These are phyloP conservation scores for Theonella swinhoei DNA, from an alignment of 37 sponge, comb jelly and placozoan species.

Conservation along the genomic window DNA sequence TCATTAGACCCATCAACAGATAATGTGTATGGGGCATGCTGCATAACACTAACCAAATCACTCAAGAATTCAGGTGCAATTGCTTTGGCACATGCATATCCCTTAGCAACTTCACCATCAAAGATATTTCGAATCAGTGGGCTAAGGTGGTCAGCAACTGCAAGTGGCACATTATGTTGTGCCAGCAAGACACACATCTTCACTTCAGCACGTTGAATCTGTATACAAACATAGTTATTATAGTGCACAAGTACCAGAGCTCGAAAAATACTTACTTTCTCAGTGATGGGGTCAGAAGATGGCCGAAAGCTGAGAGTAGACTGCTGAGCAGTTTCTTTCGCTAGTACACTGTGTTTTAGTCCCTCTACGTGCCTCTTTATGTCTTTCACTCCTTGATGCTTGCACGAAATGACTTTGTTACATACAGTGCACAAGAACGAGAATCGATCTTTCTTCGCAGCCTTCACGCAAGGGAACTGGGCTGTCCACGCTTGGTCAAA, in stretches of 20 bases:
- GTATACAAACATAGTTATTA: neutral
- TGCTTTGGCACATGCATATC: constrained; percentile 50
- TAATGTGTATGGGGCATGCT: neutral
- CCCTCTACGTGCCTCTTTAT: constrained; percentile 32
- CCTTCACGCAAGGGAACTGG: constrained; percentile 1
- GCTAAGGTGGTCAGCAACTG: constrained; percentile 51
- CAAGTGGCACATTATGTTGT: constrained; percentile 54
- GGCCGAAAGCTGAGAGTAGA: neutral
- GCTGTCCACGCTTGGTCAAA: neutral
- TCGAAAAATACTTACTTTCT: no score
- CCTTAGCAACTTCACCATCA: constrained; percentile 46
- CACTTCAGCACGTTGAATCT: constrained; percentile 54
- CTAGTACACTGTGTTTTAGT: neutral
- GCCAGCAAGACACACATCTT: constrained; percentile 47
- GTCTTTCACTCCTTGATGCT: constrained; percentile 21
- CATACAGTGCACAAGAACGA: constrained; percentile 19
- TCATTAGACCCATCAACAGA: constrained; percentile 64
- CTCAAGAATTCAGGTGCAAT: constrained; percentile 22
- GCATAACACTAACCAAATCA: constrained; percentile 34
- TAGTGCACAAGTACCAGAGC: neutral
- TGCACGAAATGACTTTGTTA: constrained; percentile 22
- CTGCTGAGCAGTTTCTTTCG: neutral
- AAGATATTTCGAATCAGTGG: constrained; percentile 38
- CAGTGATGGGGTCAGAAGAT: neutral
- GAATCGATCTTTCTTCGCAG: constrained; percentile 7